Percentiles rank a stretch among this genome's conserved stretches.
phyloP scores from a whole-genome alignment of 1,140 invertebrate species.

The Myzus persicae region DNA sequence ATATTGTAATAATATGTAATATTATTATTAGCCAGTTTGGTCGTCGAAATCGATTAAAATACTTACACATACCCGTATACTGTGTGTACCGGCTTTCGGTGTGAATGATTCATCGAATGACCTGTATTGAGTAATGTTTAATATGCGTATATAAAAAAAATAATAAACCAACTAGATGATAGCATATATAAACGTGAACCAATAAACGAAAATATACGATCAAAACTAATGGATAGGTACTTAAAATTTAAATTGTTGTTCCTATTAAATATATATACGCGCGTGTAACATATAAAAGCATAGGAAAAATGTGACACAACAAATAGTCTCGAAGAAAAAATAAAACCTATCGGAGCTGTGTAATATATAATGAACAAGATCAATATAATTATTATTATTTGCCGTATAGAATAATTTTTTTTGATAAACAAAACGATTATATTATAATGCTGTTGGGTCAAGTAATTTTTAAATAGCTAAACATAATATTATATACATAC shows the following conservation, averaged over 20 bases:
- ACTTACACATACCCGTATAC: background rate
- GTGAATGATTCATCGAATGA: background rate
- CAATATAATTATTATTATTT: constrained; percentile 4
- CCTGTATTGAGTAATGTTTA: background rate
- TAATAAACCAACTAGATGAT: background rate
- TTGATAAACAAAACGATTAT: background rate
- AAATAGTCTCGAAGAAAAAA: background rate
- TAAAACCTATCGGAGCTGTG: background rate
- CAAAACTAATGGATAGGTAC: background rate
- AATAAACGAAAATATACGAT: background rate
- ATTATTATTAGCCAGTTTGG: background rate
- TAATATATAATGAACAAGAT: background rate
- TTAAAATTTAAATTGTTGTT: constrained; percentile 7
- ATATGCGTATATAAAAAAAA: background rate
- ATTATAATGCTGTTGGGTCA: background rate
- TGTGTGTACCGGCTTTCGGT: background rate
- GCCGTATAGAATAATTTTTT: background rate
- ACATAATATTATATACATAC: background rate
- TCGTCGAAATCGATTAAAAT: background rate
- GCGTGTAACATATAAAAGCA: background rate
- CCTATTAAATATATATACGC: background rate
- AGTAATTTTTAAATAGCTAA: constrained; percentile 8
- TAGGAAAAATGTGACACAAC: background rate
- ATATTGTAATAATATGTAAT: background rate
- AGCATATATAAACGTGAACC: background rate